Percentiles rank a stretch among this genome's conserved stretches.
Evolutionary conservation across 2,888 invertebrate genomes (phyloP).

Genomic region (Caenorhabditis uteleia): DNA sequence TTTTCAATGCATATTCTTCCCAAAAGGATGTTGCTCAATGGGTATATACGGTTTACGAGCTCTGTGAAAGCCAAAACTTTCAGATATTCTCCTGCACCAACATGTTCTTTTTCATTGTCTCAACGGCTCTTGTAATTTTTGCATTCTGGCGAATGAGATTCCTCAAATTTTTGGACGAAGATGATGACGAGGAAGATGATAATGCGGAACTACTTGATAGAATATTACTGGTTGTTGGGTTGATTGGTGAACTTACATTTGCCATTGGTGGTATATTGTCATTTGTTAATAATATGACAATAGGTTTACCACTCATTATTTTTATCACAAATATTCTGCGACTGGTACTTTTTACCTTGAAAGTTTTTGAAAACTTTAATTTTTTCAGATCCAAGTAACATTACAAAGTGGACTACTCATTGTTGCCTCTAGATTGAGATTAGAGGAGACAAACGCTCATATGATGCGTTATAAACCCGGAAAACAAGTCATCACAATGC

Average conservation of each 20-base stretch:
- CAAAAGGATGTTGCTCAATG: constrained; percentile 47
- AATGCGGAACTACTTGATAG: constrained; percentile 55
- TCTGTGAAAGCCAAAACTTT: constrained; percentile 3
- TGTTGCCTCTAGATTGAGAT: constrained; percentile 36
- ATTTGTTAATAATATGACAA: constrained; percentile 45
- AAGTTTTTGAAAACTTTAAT: not conserved
- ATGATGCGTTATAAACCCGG: constrained; percentile 57
- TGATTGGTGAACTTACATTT: constrained; percentile 54
- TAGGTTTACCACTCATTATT: constrained; percentile 40
- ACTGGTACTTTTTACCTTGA: constrained; percentile 34
- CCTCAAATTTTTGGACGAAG: constrained; percentile 44
- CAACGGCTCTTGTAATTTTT: constrained; percentile 43
- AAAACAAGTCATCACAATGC: constrained; percentile 55
- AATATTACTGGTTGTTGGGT: constrained; percentile 53
- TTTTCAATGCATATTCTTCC: constrained; percentile 54
- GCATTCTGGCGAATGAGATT: constrained; percentile 55
- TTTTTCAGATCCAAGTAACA: constrained; percentile 45
- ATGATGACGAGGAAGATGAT: constrained; percentile 50
- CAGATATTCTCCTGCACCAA: constrained; percentile 57
- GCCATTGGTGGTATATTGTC: constrained; percentile 54
- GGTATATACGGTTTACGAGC: too few species aligned
- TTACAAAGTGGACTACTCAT: constrained; percentile 53
- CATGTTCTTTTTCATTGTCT: constrained; percentile 44
- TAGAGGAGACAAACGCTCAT: constrained; percentile 40
- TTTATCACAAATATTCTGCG: constrained; percentile 48